A percentile compares a stretch with the other conserved stretches of the same genome.
phyloP scores from a whole-genome alignment of 2,797 vertebrate species.

The Lepus oiostolus region DNA sequence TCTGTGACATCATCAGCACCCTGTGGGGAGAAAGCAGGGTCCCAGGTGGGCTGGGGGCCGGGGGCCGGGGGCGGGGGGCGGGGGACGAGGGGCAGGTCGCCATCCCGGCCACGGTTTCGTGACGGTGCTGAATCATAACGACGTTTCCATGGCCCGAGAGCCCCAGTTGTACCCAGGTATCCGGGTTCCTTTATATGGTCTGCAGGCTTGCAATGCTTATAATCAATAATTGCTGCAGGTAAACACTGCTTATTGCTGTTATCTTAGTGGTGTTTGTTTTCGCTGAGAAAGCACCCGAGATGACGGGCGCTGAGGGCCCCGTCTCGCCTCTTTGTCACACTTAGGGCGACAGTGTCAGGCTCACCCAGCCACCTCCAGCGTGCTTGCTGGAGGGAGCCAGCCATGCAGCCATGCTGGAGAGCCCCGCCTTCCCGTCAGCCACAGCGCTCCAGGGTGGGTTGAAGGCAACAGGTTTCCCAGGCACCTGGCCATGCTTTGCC shows the following conservation, averaged over 20 bases:
- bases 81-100: no score
- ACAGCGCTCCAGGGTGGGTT: background rate
- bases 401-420: background rate
- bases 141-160: slow-evolving; percentile 34
- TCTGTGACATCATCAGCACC: no score
- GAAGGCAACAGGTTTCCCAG: background rate
- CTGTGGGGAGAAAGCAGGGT: background rate
- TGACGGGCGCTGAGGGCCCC: background rate
- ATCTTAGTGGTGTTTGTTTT: slow-evolving; percentile 62
- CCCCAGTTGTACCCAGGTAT: slow-evolving; percentile 20
- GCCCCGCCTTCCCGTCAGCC: background rate
- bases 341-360: background rate
- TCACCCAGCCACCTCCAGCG: background rate
- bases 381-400: background rate
- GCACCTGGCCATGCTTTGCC: background rate
- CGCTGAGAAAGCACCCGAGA: background rate
- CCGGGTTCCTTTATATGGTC: slow-evolving; percentile 77
- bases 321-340: background rate
- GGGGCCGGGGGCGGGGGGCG: background rate
- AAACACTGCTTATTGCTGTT: slow-evolving; percentile 70
- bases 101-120: background rate
- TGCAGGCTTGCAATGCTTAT: slow-evolving; percentile 72
- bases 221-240: slow-evolving; percentile 72
- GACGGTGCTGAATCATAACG: slow-evolving; percentile 32
- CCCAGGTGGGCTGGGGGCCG: background rate